A percentile compares a stretch with the other conserved stretches of the same genome.
Evolutionary conservation across 2,888 invertebrate species (phyloP).

Genomic region (Polyommatus iphigenia): DNA sequence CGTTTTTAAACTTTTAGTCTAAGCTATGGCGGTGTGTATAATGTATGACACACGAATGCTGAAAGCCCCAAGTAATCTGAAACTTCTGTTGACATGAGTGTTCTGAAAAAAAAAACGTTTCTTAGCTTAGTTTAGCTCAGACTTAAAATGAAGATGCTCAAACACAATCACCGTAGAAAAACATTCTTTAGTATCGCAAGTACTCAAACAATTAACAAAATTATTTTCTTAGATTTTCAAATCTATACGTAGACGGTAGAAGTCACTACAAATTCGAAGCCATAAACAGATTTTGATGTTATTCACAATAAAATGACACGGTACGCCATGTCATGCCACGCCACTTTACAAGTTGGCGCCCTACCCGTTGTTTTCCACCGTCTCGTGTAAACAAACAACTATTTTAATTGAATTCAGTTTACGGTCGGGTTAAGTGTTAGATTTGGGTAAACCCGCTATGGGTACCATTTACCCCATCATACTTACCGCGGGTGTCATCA

Average conservation of each 20-base stretch:
- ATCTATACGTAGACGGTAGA: not conserved
- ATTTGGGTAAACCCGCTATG: conserved; percentile 1
- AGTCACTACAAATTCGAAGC: not conserved
- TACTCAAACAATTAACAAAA: not conserved
- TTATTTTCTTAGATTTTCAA: not conserved
- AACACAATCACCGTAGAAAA: no score
- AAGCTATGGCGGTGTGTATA: no score
- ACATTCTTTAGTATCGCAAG: not conserved
- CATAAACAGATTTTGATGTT: no score
- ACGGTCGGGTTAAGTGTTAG: conserved; percentile 11
- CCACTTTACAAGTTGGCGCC: not conserved
- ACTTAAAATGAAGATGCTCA: no score
- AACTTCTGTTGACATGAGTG: no score
- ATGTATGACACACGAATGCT: no score
- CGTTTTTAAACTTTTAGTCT: no score
- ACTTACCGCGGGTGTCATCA: not conserved
- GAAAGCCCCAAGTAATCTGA: no score
- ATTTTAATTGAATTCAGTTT: conserved; percentile 20
- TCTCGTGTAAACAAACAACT: conserved; percentile 11
- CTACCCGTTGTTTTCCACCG: not conserved
- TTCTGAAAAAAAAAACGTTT: no score
- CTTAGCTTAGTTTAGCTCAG: no score
- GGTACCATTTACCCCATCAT: not conserved
- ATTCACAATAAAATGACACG: not conserved
- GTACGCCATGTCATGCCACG: not conserved